Percentiles rank a stretch among this genome's conserved stretches.
These are phyloP conservation scores for Temnothorax longispinosus DNA, from an alignment of 1,140 invertebrate species.

Conservation along the genomic window DNA sequence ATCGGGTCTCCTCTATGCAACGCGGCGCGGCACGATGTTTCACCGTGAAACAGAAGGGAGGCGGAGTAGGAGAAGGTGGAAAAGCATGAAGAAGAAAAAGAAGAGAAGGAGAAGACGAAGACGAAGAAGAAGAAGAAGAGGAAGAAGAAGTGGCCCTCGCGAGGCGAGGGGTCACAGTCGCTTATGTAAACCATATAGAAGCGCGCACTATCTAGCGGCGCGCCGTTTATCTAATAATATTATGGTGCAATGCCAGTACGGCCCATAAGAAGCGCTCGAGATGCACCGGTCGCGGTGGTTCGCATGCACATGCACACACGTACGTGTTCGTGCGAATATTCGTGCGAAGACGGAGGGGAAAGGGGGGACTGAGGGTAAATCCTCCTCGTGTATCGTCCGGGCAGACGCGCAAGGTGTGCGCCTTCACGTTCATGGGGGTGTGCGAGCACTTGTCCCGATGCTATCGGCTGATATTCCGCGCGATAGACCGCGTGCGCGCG, in stretches of 20 bases:
- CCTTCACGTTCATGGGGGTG: slow-evolving; percentile 61
- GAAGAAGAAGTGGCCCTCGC: slow-evolving; percentile 69
- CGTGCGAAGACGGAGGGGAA: slow-evolving; percentile 12
- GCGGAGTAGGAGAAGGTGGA: slow-evolving; percentile 52
- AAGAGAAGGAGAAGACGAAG: slow-evolving; percentile 21
- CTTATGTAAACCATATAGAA: slow-evolving; percentile 81
- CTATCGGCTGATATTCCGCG: slow-evolving; percentile 74
- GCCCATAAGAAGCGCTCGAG: slow-evolving; percentile 73
- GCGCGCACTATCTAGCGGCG: slow-evolving; percentile 77
- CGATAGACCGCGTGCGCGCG: slow-evolving; percentile 64
- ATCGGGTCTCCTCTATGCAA: slow-evolving; percentile 52
- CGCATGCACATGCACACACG: slow-evolving; percentile 59
- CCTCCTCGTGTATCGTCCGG: slow-evolving; percentile 36
- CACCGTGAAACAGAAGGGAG: slow-evolving; percentile 52
- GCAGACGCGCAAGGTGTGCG: slow-evolving; percentile 55
- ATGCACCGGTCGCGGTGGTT: slow-evolving; percentile 68
- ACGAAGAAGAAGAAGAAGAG: slow-evolving; percentile 52
- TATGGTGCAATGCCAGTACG: slow-evolving; percentile 77
- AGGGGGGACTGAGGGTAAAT: slow-evolving; percentile 16
- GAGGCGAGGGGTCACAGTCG: slow-evolving; percentile 75
- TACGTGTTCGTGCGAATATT: slow-evolving; percentile 37
- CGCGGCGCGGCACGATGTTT: slow-evolving; percentile 65
- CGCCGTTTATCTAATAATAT: slow-evolving; percentile 83
- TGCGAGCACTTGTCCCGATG: slow-evolving; percentile 72
- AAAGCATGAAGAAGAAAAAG: slow-evolving; percentile 37